Evolutionary conservation across 2,888 invertebrate species (phyloP).

Genomic region (Acleris literana): DNA sequence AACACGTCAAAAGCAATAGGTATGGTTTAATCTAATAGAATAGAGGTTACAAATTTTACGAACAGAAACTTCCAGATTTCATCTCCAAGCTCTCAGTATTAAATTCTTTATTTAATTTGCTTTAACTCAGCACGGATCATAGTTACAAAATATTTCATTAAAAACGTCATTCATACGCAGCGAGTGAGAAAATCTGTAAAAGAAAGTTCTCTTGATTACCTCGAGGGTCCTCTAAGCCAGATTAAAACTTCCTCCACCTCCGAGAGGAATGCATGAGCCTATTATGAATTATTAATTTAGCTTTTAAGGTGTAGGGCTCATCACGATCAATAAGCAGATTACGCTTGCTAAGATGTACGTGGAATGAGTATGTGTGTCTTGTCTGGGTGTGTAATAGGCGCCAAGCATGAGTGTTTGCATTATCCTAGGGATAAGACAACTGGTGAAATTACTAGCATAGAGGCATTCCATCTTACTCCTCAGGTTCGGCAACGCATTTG

Average conservation of each 20-base stretch:
- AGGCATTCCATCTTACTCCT: no score
- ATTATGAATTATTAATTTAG: conserved; percentile 36
- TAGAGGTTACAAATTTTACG: no score
- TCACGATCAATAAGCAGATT: conserved; percentile 20
- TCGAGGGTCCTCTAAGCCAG: conserved; percentile 26
- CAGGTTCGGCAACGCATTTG: no score
- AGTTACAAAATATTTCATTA: not conserved
- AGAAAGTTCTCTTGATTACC: conserved; percentile 10
- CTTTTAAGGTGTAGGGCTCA: conserved; percentile 19
- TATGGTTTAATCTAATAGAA: no score
- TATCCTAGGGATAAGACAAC: no score
- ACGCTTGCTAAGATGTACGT: no score
- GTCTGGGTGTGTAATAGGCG: no score
- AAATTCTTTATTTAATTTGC: not conserved
- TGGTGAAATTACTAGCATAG: no score
- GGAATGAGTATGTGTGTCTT: no score
- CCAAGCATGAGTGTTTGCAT: no score
- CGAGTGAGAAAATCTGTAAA: conserved; percentile 20
- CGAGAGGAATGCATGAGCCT: conserved; percentile 31
- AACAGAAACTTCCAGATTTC: no score
- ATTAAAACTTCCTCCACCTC: conserved; percentile 32
- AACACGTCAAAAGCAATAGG: no score
- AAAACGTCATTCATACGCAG: conserved; percentile 9
- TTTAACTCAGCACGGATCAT: not conserved
- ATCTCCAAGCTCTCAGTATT: not conserved